Evolutionary conservation across 2,797 vertebrate species (phyloP).

Genomic region (Alcedo atthis): DNA sequence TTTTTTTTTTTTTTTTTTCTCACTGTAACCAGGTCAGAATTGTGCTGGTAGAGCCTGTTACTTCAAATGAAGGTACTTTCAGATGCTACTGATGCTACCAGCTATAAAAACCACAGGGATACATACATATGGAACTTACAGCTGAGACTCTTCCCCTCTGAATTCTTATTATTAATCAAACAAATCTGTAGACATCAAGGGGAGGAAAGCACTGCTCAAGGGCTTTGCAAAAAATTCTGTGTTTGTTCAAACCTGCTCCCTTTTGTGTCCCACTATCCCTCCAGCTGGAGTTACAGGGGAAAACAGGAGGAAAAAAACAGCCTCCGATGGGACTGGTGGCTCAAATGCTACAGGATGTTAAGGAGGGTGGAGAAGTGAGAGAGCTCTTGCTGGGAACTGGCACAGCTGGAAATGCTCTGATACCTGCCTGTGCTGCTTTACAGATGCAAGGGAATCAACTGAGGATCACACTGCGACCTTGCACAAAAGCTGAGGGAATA

Average conservation of each 20-base stretch:
- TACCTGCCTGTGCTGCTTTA: neutral
- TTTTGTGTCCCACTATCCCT: rapidly evolving
- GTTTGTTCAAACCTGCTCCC: neutral
- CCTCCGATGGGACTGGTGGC: neutral
- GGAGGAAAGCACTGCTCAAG: neutral
- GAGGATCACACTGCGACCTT: neutral
- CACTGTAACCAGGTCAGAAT: neutral
- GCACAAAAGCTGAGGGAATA: neutral
- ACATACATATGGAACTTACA: neutral
- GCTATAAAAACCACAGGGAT: neutral
- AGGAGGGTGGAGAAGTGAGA: neutral
- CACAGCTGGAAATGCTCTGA: neutral
- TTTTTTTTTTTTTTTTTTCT: too few relatives aligned
- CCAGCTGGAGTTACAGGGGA: neutral
- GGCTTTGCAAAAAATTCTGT: neutral
- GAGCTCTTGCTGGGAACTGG: neutral
- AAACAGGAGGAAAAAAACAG: neutral
- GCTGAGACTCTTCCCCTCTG: neutral
- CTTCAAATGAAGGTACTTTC: neutral
- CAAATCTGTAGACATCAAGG: neutral
- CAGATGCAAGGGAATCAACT: neutral
- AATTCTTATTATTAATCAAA: neutral
- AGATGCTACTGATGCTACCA: neutral
- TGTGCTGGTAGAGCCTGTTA: neutral
- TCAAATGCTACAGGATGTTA: neutral